Evolutionary conservation across 2,113 vertebrate genomes (phyloP), one percentile per base, ranked within the genome.

Genomic region (Dipodomys ordii): DNA sequence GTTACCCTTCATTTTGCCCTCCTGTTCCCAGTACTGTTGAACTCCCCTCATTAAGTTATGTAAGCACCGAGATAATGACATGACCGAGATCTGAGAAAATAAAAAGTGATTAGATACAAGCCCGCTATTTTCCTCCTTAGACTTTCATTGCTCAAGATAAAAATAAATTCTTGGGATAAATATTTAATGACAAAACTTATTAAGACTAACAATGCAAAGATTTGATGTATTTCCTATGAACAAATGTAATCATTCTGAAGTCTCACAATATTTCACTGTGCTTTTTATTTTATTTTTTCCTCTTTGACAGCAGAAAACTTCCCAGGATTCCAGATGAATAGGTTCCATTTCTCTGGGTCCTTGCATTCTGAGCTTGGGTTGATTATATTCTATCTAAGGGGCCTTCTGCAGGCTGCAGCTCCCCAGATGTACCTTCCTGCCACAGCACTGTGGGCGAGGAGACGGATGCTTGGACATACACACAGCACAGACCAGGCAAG

Each of bases 91-190:
- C 39, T 79, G 72, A 83, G 93, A 84, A 98, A 92, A 94, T 94
- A 91, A 72, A 91, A 94, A 86, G 78, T 87, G 95, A 97, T 80
- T 94, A 93, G 94, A 94, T 83, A 95, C 76, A 94, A 96, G 82
- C 19, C 76, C 83, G 53, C 1, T 69, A 81, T 68, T 92, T 95
- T 93, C 92, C 86, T 93, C 94, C 82, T 83, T 35, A 83, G 88
- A 77, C 77, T 68, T 94, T 93, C 91, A 79, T 89, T n/a, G 92
- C 20, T 94, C 71, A 81, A 79, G 85, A 68, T 76, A 96, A 80
- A 7, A 92, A 64, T 4, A 57, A 57, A 13, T 57, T 96, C 11
- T 11, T 64, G 64, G 62, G 35, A 25, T 86, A 85, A 91, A 89
- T 49, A 93, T 57, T 82, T 87, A 92, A 94, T 86, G 92, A 93